phyloP scores from a whole-genome alignment of 2,113 vertebrate genomes.

The Damaliscus lunatus region DNA sequence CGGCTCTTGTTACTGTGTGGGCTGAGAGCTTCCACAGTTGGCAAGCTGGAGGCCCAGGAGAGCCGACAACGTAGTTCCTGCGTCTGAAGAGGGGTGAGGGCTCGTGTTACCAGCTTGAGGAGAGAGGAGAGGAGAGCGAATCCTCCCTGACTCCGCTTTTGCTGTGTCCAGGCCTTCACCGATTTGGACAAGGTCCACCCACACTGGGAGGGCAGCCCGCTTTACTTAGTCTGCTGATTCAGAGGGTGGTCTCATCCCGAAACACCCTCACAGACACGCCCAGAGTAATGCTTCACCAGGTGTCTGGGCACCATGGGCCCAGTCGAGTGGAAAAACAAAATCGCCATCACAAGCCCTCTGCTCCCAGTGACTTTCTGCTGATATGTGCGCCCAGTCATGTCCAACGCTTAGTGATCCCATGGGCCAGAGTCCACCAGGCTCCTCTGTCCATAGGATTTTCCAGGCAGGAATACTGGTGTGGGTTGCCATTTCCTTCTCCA shows the following conservation, averaged over 20 bases:
- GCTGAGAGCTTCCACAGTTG: neutral
- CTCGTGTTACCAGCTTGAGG: neutral
- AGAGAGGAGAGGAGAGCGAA: neutral
- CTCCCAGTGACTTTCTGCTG: neutral
- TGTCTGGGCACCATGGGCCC: neutral
- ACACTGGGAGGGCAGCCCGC: neutral
- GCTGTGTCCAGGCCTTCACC: neutral
- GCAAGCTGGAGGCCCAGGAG: neutral
- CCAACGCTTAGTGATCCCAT: rapidly evolving
- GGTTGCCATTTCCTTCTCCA: neutral
- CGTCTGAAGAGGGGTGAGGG: neutral
- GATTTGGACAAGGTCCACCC: neutral
- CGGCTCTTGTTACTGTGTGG: neutral
- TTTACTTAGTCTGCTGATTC: neutral
- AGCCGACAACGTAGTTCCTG: neutral
- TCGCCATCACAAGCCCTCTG: neutral
- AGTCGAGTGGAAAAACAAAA: neutral
- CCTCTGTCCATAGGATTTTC: neutral
- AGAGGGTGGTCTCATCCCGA: neutral
- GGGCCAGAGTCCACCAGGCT: neutral
- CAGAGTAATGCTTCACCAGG: neutral
- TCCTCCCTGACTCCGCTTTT: neutral
- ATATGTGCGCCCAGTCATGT: neutral
- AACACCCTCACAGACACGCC: neutral
- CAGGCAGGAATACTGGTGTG: neutral